Evolutionary conservation across 2,113 vertebrate genomes (phyloP).

Genomic region (Scolopax mira): DNA sequence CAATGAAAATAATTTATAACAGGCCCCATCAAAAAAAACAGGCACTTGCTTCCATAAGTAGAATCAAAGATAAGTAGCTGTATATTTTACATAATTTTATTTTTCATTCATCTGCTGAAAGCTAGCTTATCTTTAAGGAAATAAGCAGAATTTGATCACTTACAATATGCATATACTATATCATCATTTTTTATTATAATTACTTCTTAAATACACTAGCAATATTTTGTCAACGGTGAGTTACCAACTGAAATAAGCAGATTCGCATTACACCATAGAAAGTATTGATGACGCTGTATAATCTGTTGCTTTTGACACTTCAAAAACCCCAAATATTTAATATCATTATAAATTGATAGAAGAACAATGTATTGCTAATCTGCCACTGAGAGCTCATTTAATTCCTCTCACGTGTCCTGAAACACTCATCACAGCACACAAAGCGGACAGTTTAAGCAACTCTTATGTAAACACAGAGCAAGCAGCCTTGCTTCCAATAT

Average conservation of each 20-base stretch:
- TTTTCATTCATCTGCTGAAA: neutral
- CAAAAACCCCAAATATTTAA: neutral
- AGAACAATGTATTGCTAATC: neutral
- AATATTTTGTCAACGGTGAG: neutral
- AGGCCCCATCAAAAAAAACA: neutral
- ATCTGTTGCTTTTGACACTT: neutral
- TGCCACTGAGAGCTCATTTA: neutral
- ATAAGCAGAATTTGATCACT: neutral
- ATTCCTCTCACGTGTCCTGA: neutral
- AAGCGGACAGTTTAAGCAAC: neutral
- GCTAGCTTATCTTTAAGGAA: neutral
- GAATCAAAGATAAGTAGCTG: neutral
- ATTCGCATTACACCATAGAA: neutral
- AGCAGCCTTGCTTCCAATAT: neutral
- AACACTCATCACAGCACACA: fast-evolving
- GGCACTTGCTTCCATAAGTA: neutral
- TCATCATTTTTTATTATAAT: neutral
- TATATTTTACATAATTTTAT: neutral
- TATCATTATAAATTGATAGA: neutral
- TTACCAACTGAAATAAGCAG: neutral
- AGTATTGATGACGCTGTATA: neutral
- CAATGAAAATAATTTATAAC: too few species aligned
- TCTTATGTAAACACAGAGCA: neutral
- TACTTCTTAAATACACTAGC: neutral
- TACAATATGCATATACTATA: neutral